A percentile compares a stretch with the other conserved stretches of the same genome.
phyloP scores from a whole-genome alignment of 2,888 invertebrate species.

The Noctua janthe region DNA sequence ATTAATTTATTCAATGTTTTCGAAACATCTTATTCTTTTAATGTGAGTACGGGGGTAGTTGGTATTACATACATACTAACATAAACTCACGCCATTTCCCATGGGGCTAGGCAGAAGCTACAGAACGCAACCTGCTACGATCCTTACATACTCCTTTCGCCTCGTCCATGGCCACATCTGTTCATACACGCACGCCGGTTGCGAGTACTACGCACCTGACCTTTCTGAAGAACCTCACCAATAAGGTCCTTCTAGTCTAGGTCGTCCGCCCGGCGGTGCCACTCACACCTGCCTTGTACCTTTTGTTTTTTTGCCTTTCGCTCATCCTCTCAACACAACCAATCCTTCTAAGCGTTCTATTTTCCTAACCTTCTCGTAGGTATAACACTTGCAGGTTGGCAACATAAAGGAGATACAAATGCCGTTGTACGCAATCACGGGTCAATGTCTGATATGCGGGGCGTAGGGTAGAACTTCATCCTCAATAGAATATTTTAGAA shows the following conservation, averaged over 20 bases:
- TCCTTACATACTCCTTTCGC: background rate
- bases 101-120: background rate
- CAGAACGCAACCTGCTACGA: background rate
- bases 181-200: background rate
- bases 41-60: background rate
- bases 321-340: background rate
- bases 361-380: background rate
- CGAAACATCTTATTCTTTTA: background rate
- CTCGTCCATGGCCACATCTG: background rate
- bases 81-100: background rate
- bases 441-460: background rate
- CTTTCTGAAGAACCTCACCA: background rate
- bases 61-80: background rate
- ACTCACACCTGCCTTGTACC: background rate
- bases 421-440: background rate
- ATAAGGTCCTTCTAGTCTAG: background rate
- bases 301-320: background rate
- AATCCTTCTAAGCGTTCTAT: background rate
- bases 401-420: background rate
- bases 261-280: background rate
- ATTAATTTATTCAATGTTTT: background rate
- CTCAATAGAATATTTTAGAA: slow-evolving; percentile 14
- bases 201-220: background rate
- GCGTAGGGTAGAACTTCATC: background rate
- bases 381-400: background rate